Base-by-base conservation (phyloP, 2,888 invertebrate genomes). In the Coecobrya sp. region DNA sequence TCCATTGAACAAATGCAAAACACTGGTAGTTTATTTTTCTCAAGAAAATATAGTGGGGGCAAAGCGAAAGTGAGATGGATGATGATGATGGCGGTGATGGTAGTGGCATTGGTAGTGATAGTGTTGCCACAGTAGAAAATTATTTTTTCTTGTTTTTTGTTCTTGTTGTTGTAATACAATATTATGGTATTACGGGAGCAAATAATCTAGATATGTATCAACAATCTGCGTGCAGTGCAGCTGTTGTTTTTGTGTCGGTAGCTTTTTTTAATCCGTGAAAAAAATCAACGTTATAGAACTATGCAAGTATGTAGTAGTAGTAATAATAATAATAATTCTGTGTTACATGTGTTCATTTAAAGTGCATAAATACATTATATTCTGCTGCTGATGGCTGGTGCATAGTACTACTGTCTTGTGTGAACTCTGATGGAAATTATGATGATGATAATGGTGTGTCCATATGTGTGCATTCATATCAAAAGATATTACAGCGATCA, bases 101-200 rank as follows among this genome's bases (percentile, higher is more conserved):
- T 7, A 8, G 27, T 27, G 52, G 68, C 10, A 10, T 42, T 13
- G 81, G 13, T 81, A 22, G 45, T 55, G 65, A 45, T 30, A 59
- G 65, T 81, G 19, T n/a, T 16, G 25, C 62, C 7, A 19, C 7
- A 22, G 7, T 55, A 55, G 25, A 25, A 19, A n/a, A 30, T 85
- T 91, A 76, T 45, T 45, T 91, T 79, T 90, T 91, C 70, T 89
- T 84, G 65, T 16, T 91, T 16, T n/a, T 70, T 70, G 70, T 11
- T 42, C n/a, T 70, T 19, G 8, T 70, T n/a, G n/a, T 70, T 30
- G 42, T 76, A 45, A 45, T 68, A 30, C n/a, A 76, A 76, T 76
- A n/a, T n/a, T n/a, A 76, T 49, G 73, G 91, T 88, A 59, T 89
- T 93, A 93, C 91, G 86, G 88, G 82, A 90, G 55, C 10, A 82